These are phyloP conservation scores for Puffinus mauretanicus DNA, from an alignment of 2,113 vertebrate genomes.

Conservation along the genomic window DNA sequence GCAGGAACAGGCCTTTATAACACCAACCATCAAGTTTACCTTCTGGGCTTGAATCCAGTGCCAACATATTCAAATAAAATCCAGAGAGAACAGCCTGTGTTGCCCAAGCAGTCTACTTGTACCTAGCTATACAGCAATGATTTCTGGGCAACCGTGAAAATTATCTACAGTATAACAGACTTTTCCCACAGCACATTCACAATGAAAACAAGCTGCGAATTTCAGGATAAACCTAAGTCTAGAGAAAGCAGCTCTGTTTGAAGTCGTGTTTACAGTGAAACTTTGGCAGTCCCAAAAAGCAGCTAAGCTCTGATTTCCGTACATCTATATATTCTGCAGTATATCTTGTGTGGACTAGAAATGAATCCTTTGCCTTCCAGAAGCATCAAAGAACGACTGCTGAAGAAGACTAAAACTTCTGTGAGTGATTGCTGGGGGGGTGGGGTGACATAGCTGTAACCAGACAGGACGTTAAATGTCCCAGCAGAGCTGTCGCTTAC, in stretches of 20 bases:
- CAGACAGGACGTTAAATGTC: conserved; percentile 42
- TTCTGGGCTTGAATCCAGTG: conserved; percentile 21
- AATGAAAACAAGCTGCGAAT: conserved; percentile 48
- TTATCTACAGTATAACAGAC: background rate
- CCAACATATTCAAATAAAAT: conserved; percentile 41
- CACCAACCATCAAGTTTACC: conserved; percentile 26
- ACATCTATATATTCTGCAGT: conserved; percentile 60
- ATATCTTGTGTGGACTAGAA: conserved; percentile 59
- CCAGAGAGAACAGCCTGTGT: conserved; percentile 18
- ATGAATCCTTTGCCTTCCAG: conserved; percentile 46
- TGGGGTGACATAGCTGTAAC: background rate
- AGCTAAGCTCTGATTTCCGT: conserved; percentile 62
- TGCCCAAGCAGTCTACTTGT: background rate
- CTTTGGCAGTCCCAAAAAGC: conserved; percentile 52
- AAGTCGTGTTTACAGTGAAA: conserved; percentile 64
- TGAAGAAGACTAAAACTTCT: conserved; percentile 58
- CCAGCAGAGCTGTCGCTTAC: conserved; percentile 35
- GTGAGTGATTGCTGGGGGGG: conserved; percentile 1
- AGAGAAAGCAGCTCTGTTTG: conserved; percentile 58
- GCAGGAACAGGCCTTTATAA: background rate
- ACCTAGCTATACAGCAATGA: background rate
- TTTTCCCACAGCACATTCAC: conserved; percentile 28
- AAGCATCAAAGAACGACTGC: conserved; percentile 52
- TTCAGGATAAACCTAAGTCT: conserved; percentile 35
- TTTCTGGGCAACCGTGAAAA: conserved; percentile 7